Conservation (phyloP, 2,113 vertebrate genomes). For the Trichechus manatus region DNA sequence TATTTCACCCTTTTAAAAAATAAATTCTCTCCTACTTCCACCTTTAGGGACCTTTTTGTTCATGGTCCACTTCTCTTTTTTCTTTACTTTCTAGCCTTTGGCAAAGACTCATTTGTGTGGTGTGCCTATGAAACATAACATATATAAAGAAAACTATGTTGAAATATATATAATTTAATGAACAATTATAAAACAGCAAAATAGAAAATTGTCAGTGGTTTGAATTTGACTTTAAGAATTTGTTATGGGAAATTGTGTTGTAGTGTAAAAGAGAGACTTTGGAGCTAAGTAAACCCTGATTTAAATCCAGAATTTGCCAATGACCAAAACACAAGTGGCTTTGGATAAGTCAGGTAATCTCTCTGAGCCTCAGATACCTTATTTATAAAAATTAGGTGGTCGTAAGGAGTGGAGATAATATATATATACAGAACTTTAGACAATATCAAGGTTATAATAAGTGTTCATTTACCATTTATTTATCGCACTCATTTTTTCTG, state of each 20-base stretch:
- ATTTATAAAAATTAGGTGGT: constrained; percentile 30
- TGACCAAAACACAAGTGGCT: constrained; percentile 23
- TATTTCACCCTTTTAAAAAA: constrained; percentile 58
- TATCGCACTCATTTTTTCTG: neutral
- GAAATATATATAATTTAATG: constrained; percentile 26
- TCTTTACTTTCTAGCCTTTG: neutral
- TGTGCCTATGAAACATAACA: constrained; percentile 24
- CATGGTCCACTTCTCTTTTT: neutral
- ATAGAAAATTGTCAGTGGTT: constrained; percentile 51
- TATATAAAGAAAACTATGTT: constrained; percentile 31
- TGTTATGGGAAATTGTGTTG: constrained; percentile 37
- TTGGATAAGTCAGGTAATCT: neutral
- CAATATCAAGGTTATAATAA: neutral
- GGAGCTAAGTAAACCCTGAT: neutral
- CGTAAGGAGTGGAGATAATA: neutral
- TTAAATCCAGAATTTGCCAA: constrained; percentile 26
- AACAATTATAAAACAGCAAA: constrained; percentile 24
- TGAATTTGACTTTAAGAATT: constrained; percentile 6
- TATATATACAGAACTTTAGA: neutral
- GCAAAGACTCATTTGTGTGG: neutral
- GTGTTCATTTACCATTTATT: constrained; percentile 16
- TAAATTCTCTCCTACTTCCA: neutral
- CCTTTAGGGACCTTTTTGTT: constrained; percentile 1
- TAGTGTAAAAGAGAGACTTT: constrained; percentile 5
- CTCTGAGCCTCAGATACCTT: neutral